Evolutionary conservation across 1,140 invertebrate genomes (phyloP).

Genomic region (Tetragnatha versicolor): DNA sequence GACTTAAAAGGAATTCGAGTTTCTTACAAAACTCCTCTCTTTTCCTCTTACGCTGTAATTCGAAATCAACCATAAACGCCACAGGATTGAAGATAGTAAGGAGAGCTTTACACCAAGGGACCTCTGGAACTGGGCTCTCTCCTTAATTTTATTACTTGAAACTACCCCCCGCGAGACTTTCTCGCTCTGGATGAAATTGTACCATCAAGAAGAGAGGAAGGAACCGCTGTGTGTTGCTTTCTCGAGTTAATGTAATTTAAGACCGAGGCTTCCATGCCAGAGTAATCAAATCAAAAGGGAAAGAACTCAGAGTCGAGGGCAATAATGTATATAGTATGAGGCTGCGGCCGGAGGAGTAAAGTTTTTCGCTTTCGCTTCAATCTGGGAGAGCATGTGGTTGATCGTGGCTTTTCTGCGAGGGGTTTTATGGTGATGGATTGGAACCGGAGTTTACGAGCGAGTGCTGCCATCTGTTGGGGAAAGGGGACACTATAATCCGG

Average conservation of each 20-base stretch:
- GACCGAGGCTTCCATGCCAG: not conserved
- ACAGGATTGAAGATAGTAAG: not conserved
- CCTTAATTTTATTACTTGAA: conserved; percentile 34
- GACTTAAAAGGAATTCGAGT: not conserved
- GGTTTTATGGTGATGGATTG: no score
- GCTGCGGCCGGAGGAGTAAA: no score
- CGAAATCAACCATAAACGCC: conserved; percentile 1
- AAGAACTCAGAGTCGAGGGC: no score
- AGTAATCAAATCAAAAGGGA: conserved; percentile 13
- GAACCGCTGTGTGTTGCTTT: not conserved
- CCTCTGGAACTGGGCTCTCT: not conserved
- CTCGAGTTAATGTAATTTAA: conserved; percentile 24
- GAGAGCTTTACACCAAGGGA: not conserved
- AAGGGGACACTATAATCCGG: no score
- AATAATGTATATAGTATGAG: no score
- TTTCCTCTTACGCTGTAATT: not conserved
- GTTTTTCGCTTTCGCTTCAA: no score
- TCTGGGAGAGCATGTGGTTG: no score
- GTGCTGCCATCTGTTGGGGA: no score
- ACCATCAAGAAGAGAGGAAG: not conserved
- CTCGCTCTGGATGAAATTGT: not conserved
- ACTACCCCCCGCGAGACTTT: conserved; percentile 2
- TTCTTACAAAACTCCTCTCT: not conserved
- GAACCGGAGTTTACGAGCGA: no score
- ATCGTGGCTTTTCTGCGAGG: no score